Percentiles rank a stretch among this genome's conserved stretches.
Evolutionary conservation across 1,140 invertebrate genomes (phyloP).

Genomic region (Aphidius gifuensis): DNA sequence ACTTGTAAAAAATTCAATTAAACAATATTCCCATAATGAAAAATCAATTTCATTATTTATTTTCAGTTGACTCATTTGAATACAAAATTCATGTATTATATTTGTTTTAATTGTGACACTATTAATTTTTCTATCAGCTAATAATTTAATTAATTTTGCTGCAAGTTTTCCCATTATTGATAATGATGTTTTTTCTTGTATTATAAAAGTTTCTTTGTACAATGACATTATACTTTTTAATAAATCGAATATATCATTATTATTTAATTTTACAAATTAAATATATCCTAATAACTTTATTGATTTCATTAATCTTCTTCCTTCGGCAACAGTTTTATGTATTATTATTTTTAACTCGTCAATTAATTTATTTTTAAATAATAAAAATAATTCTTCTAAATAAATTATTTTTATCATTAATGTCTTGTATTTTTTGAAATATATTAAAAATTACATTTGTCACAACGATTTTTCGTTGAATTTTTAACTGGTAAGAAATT

Average conservation of each 20-base stretch:
- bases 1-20: constrained; percentile 58
- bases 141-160: constrained; percentile 37
- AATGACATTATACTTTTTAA: constrained; percentile 32
- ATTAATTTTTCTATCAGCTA: constrained; percentile 16
- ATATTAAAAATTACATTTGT: constrained; percentile 53
- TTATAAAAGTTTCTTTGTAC: constrained; percentile 29
- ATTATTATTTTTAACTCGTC: constrained; percentile 26
- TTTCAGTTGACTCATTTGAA: constrained; percentile 33
- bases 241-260: constrained; percentile 29
- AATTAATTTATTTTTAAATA: constrained; percentile 43
- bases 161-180: constrained; percentile 38
- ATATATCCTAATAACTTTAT: constrained; percentile 28
- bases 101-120: constrained; percentile 9
- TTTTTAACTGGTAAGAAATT: constrained; percentile 57
- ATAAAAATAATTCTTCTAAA: constrained; percentile 26
- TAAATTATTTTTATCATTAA: constrained; percentile 24
- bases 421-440: constrained; percentile 26
- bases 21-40: constrained; percentile 54
- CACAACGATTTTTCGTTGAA: constrained; percentile 43
- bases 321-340: constrained; percentile 24
- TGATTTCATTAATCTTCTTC: constrained; percentile 14
- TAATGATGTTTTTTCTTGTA: constrained; percentile 30
- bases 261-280: constrained; percentile 33
- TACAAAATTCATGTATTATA: constrained; percentile 27
- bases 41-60: constrained; percentile 43